phyloP scores from a whole-genome alignment of 2,113 vertebrate species.

The Sylvietta virens region DNA sequence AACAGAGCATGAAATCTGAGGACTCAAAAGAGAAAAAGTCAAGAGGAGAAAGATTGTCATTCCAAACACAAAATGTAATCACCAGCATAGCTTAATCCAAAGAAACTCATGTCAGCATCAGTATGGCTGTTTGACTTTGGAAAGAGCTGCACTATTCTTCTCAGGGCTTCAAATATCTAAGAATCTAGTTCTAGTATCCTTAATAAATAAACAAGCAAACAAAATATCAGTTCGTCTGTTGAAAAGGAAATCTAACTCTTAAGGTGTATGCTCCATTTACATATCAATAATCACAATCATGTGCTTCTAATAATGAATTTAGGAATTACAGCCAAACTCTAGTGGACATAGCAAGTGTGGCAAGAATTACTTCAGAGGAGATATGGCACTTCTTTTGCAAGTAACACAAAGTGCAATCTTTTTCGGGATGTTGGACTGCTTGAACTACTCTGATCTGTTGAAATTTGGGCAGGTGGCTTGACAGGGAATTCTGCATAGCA shows the following conservation, averaged over 20 bases:
- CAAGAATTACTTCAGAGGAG: background rate
- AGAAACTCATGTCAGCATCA: background rate
- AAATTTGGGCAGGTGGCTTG: background rate
- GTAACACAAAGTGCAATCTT: background rate
- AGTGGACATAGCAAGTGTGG: background rate
- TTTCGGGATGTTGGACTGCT: background rate
- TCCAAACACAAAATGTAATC: background rate
- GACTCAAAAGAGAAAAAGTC: background rate
- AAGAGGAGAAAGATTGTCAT: background rate
- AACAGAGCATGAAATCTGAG: background rate
- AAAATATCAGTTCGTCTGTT: background rate
- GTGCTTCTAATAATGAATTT: background rate
- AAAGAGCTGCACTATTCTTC: background rate
- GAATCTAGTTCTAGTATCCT: background rate
- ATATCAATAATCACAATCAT: background rate
- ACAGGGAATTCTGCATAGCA: rapidly evolving
- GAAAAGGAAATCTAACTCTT: background rate
- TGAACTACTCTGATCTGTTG: background rate
- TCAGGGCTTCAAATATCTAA: background rate
- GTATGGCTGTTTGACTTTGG: background rate
- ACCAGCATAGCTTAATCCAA: background rate
- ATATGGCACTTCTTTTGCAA: background rate
- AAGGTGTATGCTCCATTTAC: background rate
- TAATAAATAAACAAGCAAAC: background rate
- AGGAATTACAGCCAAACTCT: background rate